phyloP scores from a whole-genome alignment of 2,797 vertebrate species.

The Sebastes alutus region DNA sequence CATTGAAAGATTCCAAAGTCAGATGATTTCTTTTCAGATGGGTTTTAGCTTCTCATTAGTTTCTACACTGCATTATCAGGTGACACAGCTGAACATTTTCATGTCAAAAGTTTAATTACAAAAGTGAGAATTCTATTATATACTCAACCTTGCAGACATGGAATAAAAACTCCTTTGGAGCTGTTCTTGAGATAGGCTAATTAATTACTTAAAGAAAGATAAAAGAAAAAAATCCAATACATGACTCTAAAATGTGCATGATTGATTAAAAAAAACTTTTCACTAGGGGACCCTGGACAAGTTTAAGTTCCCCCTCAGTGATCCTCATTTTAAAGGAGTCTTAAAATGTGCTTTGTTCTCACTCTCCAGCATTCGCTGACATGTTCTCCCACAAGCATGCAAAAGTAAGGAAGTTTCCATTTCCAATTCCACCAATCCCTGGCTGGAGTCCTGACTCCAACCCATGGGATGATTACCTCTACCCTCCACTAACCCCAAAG shows the following conservation, averaged over 20 bases:
- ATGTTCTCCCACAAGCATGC: conserved; percentile 82
- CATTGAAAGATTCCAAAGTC: not conserved
- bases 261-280: accelerated
- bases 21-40: not conserved
- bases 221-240: too few species aligned
- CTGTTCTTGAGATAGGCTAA: not conserved
- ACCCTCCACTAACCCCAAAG: conserved; percentile 81
- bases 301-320: not conserved
- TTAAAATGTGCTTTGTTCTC: not conserved
- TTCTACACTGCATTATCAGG: not conserved
- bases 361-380: conserved; percentile 85
- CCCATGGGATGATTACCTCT: conserved; percentile 90
- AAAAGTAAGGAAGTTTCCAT: conserved; percentile 49
- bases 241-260: too few species aligned
- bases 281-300: not conserved
- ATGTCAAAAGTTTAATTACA: not conserved
- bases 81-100: not conserved
- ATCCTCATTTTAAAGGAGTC: not conserved
- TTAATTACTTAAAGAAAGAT: too few species aligned
- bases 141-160: not conserved
- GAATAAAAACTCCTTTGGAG: not conserved
- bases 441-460: conserved; percentile 91
- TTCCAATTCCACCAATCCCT: conserved; percentile 76
- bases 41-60: not conserved
- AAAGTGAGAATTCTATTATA: not conserved